These are phyloP conservation scores for Oryzias sinensis DNA, from an alignment of 2,797 vertebrate genomes.

Conservation along the genomic window DNA sequence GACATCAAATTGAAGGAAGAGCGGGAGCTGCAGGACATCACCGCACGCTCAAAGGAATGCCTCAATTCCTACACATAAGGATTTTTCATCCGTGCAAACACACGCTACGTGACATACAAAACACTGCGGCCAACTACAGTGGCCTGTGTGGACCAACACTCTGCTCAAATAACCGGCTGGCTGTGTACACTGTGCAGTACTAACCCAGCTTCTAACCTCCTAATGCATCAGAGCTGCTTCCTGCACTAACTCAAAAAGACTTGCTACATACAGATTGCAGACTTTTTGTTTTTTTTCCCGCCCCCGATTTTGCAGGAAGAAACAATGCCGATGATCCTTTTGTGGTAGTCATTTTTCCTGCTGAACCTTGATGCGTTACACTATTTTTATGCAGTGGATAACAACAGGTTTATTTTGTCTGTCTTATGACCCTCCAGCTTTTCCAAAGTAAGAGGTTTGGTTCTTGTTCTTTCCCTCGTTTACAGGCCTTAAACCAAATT, in stretches of 20 bases:
- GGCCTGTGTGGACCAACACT: slow-evolving; percentile 75
- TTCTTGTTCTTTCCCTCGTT: slow-evolving; percentile 6
- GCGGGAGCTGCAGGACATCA: slow-evolving; percentile 98
- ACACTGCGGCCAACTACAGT: slow-evolving; percentile 53
- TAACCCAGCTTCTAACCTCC: slow-evolving; percentile 87
- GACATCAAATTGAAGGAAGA: slow-evolving; percentile 99
- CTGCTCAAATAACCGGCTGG: slow-evolving; percentile 83
- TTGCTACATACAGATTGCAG: slow-evolving; percentile 49
- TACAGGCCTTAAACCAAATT: slow-evolving; percentile 54
- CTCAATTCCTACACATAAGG: slow-evolving; percentile 99
- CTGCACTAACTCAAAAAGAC: slow-evolving; percentile 80
- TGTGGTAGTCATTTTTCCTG: slow-evolving; percentile 39
- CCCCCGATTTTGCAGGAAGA: slow-evolving; percentile 13
- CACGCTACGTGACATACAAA: slow-evolving; percentile 25
- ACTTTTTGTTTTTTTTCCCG: no score
- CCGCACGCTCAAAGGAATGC: slow-evolving; percentile 98
- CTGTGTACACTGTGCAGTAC: slow-evolving; percentile 78
- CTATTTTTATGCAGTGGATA: slow-evolving; percentile 49
- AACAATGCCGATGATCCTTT: slow-evolving; percentile 28
- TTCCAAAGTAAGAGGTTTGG: slow-evolving; percentile 35
- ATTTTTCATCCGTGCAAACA: slow-evolving; percentile 36
- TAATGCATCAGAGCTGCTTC: slow-evolving; percentile 82
- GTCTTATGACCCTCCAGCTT: slow-evolving; percentile 31
- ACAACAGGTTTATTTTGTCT: slow-evolving; percentile 36
- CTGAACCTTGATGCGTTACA: slow-evolving; percentile 67